Evolutionary conservation across 2,113 vertebrate genomes (phyloP).

Genomic region (Trichomycterus rosablanca): DNA sequence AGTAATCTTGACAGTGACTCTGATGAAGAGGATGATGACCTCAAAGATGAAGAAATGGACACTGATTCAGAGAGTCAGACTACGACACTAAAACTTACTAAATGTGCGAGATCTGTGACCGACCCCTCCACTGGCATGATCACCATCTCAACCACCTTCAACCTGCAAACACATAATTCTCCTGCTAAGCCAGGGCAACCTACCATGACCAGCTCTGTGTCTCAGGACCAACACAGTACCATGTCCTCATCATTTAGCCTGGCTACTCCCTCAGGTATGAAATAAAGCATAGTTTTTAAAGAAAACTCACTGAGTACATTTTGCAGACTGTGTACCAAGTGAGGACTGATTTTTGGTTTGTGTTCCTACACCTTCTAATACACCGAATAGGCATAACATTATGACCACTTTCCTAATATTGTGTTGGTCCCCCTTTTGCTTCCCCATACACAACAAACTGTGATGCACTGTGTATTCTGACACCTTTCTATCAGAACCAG

Average conservation of each 20-base stretch:
- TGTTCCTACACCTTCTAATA: no score
- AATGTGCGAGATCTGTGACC: slow-evolving; percentile 60
- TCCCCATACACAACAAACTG: no score
- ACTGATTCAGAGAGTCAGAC: slow-evolving; percentile 72
- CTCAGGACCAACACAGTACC: no score
- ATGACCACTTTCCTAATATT: no score
- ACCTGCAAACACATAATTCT: slow-evolving; percentile 77
- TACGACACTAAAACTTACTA: slow-evolving; percentile 64
- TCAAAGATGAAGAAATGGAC: slow-evolving; percentile 70
- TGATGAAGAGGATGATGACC: slow-evolving; percentile 79
- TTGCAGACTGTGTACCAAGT: no score
- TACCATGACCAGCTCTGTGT: slow-evolving; percentile 67
- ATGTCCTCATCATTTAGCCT: slow-evolving; percentile 66
- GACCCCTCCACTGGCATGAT: slow-evolving; percentile 42
- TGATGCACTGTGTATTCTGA: no score
- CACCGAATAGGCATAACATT: no score
- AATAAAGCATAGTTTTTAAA: no score
- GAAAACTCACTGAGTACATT: no score
- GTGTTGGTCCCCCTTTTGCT: no score
- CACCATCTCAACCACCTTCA: slow-evolving; percentile 59
- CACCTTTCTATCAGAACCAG: no score
- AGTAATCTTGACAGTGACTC: slow-evolving; percentile 88
- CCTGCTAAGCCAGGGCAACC: slow-evolving; percentile 63
- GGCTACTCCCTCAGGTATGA: slow-evolving; percentile 73
- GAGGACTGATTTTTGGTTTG: no score